Base-by-base conservation (phyloP, 1,140 invertebrate genomes). In the Pogonomyrmex californicus region DNA sequence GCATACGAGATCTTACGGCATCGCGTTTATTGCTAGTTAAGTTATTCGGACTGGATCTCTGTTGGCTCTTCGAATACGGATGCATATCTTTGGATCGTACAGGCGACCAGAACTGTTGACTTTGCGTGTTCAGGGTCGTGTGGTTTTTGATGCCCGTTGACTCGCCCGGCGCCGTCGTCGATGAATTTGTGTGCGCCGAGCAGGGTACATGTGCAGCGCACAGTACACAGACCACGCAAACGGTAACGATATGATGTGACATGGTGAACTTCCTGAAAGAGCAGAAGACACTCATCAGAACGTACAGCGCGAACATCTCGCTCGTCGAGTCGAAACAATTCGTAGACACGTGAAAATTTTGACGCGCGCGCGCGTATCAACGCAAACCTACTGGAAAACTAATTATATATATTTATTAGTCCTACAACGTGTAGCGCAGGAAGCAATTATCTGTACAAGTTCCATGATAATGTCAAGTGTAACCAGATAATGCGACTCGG, bases 151-250 rank as follows among this genome's bases (percentile, higher is more conserved):
- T 38, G 1, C 47, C 66, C n/a, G 68, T 51, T 60, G 51, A 79
- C 75, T 86, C 56, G 38, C 36, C 47, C 60, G 47, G 17, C 75
- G 65, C 58, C 7, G 36, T 9, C 12, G 58, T 62, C 38, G 92
- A 91, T 1, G 94, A 93, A 91, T 93, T 96, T 66, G 95, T 95
- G 93, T 96, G 97, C 91, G 96, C 97, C 47, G 96, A 96, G 91
- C 97, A 98, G 1, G 97, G 96, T 58, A 96, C 96, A 86, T 97
- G 97, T 60, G 97, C 96, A 12, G 97, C 97, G 92, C 97, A 98
- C 3, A 98, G 93, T 54, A 98, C 96, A 93, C 97, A 98, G 89
- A 98, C 97, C 93, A 98, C 97, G 90, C 97, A 98, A 36, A 98
- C 97, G 17, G 97, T 97, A 88, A 98, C 96, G 58, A 97, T 94